Evolutionary conservation across 2,797 vertebrate genomes (phyloP), one percentile per base, ranked within the genome.

Genomic region (Graptemys geographica): DNA sequence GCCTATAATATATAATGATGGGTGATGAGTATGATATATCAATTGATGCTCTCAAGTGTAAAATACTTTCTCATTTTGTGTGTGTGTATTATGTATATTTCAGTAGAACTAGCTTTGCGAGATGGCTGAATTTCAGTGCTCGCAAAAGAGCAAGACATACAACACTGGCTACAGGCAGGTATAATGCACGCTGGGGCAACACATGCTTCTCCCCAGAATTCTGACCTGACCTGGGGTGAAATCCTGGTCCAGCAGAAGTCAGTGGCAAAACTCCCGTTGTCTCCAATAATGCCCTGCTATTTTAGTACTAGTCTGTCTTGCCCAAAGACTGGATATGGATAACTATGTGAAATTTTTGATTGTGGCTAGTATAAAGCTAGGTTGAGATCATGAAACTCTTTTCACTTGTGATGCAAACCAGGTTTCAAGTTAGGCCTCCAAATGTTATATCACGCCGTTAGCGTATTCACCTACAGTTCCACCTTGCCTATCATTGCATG

Each of bases 381-480:
- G 21, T 23, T 18, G 53, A 56, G 84, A 27, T 79, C 41, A 19
- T 84, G 93, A 55, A 33, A 0, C 33, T 88, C 0, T 0, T 81
- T 86, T 82, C 0, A 0, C 69, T 37, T 49, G 49, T 81, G 84
- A 31, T 86, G 7, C 0, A 16, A 79, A 13, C 59, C 52, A 27
- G 19, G 5, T 92, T 83, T 79, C 0, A 0, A 62, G 51, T 78
- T 49, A 83, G 52, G 76, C 65, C 72, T 94, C 82, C 62, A 49
- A 13, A 0, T n/a, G 13, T 90, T 90, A 41, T 53, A 81, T 69
- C 82, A 87, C 3, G 4, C 53, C 0, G 6, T 80, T 95, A 55
- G 3, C 65, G 52, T 76, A 95, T 96, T 97, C 96, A 78, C 94
- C 96, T 97, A 89, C 93, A 41, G 86, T 97, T 92, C 95, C 90